phyloP scores from a whole-genome alignment of 2,888 invertebrate genomes.

The Nemotelus nigrinus region DNA sequence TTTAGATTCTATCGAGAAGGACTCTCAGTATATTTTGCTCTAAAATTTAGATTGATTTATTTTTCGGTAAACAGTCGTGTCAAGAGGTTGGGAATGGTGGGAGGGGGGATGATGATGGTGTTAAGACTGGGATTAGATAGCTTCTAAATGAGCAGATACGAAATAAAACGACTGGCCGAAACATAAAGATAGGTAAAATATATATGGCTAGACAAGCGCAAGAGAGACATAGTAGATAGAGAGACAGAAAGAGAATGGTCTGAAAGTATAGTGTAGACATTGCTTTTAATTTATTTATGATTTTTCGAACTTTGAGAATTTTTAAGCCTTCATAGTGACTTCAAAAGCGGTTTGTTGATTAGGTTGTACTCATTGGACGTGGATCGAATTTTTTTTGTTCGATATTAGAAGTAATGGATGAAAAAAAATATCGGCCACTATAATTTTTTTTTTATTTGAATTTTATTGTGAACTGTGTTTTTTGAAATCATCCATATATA shows the following conservation, averaged over 20 bases:
- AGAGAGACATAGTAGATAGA: neutral
- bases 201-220: neutral
- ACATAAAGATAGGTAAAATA: neutral
- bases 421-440: no score
- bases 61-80: constrained; percentile 47
- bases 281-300: constrained; percentile 45
- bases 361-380: constrained; percentile 20
- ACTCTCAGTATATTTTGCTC: constrained; percentile 42
- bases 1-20: constrained; percentile 24
- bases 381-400: constrained; percentile 4
- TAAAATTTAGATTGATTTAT: constrained; percentile 50
- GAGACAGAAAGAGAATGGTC: constrained; percentile 1
- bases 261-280: constrained; percentile 41
- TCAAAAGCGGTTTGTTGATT: neutral
- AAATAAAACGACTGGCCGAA: neutral
- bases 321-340: constrained; percentile 18
- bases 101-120: neutral
- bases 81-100: constrained; percentile 13
- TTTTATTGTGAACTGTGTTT: no score
- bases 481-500: no score
- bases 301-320: constrained; percentile 40
- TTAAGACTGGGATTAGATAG: constrained; percentile 30
- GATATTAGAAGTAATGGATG: neutral
- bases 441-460: no score
- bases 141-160: neutral